Conservation (phyloP, 2,888 invertebrate genomes). For the Diachrysia chrysitis region DNA sequence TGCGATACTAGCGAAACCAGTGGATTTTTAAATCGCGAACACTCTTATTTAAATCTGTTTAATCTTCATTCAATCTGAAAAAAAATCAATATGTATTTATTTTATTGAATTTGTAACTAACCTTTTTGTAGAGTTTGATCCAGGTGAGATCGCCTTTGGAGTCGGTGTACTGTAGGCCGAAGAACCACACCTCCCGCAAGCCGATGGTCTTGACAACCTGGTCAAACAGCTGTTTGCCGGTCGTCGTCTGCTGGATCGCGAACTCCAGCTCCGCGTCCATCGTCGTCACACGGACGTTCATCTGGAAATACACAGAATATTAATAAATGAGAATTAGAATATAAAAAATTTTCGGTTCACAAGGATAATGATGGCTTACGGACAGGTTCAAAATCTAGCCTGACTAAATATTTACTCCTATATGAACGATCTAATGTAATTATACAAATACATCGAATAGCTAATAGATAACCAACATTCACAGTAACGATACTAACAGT, state of each 20-base stretch:
- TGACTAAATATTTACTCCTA: background rate
- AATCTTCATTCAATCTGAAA: background rate
- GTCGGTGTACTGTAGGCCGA: constrained; percentile 99
- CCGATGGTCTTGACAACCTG: constrained; percentile 99
- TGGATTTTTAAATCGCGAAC: too few relatives aligned
- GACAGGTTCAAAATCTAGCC: background rate
- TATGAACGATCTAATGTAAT: background rate
- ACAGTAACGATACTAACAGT: constrained; percentile 4
- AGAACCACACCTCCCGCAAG: constrained; percentile 99
- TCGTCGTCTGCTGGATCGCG: constrained; percentile 99
- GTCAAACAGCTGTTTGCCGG: constrained; percentile 99
- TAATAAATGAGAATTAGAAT: too few relatives aligned
- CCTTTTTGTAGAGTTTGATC: constrained; percentile 99
- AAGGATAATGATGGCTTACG: too few relatives aligned
- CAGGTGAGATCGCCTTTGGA: constrained; percentile 99
- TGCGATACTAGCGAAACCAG: too few relatives aligned
- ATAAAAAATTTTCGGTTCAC: background rate
- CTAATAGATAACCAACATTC: background rate
- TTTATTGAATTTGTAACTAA: constrained; percentile 82
- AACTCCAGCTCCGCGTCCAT: constrained; percentile 99
- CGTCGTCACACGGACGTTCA: constrained; percentile 99
- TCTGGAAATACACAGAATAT: constrained; percentile 88
- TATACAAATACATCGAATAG: background rate
- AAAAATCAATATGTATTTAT: background rate
- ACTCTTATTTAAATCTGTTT: too few relatives aligned